A percentile compares a stretch with the other conserved stretches of the same genome.
Evolutionary conservation across 2,888 invertebrate genomes (phyloP).

Genomic region (Siphonodentalium dalli): DNA sequence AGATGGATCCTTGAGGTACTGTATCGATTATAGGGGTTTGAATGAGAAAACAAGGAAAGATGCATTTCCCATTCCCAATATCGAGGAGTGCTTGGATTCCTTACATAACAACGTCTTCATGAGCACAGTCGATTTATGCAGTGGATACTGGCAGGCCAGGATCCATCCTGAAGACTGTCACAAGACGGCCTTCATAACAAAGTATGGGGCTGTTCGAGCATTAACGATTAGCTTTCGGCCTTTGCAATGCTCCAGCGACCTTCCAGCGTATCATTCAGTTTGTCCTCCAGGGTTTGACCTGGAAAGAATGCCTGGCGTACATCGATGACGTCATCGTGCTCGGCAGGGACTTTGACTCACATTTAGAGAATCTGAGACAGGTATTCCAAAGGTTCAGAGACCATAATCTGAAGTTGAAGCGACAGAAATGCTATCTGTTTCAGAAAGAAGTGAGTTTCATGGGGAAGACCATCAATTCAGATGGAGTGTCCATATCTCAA

Average conservation of each 20-base stretch:
- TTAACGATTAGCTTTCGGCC: slow-evolving; percentile 9
- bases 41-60: slow-evolving; percentile 1
- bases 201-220: slow-evolving; percentile 11
- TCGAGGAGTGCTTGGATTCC: slow-evolving; percentile 14
- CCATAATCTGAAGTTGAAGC: slow-evolving; percentile 13
- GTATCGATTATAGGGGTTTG: neutral
- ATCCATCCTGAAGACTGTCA: slow-evolving; percentile 7
- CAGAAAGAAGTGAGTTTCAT: slow-evolving; percentile 1
- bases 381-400: slow-evolving; percentile 1
- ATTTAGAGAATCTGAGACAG: neutral
- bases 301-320: slow-evolving; percentile 6
- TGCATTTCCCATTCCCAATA: slow-evolving; percentile 4
- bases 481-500: neutral
- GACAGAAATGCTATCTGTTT: slow-evolving; percentile 12
- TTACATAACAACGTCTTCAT: slow-evolving; percentile 5
- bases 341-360: slow-evolving; percentile 9
- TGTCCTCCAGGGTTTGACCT: slow-evolving; percentile 12
- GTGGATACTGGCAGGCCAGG: slow-evolving; percentile 14
- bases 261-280: slow-evolving; percentile 20
- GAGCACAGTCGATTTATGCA: slow-evolving; percentile 4
- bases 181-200: slow-evolving; percentile 17
- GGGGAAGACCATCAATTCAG: neutral
- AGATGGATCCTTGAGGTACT: neutral
- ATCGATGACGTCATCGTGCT: slow-evolving; percentile 14
- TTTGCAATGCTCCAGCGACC: slow-evolving; percentile 20